Percentiles rank a stretch among this genome's conserved stretches.
These are phyloP conservation scores for Paragorgia papillata DNA, from an alignment of 92 coral and sea anemone species.

Conservation along the genomic window DNA sequence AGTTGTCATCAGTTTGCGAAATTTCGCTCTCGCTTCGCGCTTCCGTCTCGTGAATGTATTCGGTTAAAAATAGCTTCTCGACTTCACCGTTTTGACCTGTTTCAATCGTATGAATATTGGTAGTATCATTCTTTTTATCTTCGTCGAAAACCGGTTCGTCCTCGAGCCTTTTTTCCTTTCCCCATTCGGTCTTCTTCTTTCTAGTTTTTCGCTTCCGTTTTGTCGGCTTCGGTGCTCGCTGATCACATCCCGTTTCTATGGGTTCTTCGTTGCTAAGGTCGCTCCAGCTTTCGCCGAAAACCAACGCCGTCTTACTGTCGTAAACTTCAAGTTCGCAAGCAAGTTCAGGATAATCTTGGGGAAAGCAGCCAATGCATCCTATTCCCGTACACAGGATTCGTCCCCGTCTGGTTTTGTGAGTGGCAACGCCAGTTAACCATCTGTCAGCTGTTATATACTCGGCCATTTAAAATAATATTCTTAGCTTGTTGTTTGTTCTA, in stretches of 20 bases:
- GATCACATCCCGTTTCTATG: conserved; percentile 45
- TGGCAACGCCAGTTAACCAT: conserved; percentile 83
- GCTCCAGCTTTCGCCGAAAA: conserved; percentile 17
- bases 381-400: conserved; percentile 88
- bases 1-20: not conserved
- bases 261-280: conserved; percentile 51
- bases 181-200: not conserved
- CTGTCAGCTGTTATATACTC: conserved; percentile 88
- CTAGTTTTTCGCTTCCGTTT: not conserved
- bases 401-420: conserved; percentile 89
- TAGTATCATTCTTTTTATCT: not conserved
- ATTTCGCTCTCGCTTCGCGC: not conserved
- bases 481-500: not conserved
- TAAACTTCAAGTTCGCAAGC: conserved; percentile 82
- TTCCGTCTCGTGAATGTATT: not conserved
- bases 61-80: not conserved
- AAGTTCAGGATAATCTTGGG: conserved; percentile 61
- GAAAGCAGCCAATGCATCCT: conserved; percentile 94
- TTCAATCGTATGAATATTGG: not conserved
- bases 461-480: conserved; percentile 83
- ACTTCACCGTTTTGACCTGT: not conserved
- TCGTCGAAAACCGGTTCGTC: not conserved
- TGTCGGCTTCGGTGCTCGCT: not conserved
- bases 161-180: conserved; percentile 1
- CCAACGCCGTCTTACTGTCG: conserved; percentile 49